Base-by-base conservation (phyloP, 2,888 invertebrate genomes). In the Syrista parreyssii region DNA sequence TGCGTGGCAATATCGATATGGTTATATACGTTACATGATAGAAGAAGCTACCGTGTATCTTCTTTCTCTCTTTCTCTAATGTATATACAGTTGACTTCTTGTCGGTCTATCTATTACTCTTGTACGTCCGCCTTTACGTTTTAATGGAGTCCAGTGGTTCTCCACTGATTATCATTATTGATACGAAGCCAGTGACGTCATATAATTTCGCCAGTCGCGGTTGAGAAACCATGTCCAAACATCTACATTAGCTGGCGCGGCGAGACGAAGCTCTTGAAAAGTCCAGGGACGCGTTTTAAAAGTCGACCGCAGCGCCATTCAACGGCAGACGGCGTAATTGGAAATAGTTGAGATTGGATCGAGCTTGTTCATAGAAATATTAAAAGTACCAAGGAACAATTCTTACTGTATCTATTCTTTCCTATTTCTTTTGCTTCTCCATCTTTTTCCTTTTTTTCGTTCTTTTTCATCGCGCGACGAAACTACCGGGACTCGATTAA, bases 131-230 rank as follows among this genome's bases (percentile, higher is more conserved):
- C 77, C 75, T 77, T 77, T 77, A 75, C 77, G 34, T 77, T 77
- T 75, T 77, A 77, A 77, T 77, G 77, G 77, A 74, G 68, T 55
- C 71, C 77, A 75, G 77, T 77, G 77, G 77, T 77, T 68, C 77
- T 77, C 77, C 32, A 15, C 71, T 31, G 71, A 32, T 71, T 31
- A 31, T 71, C 23, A 55, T 23, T 55, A 55, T 23, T 9, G 15
- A 23, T 23, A 55, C 9, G 9, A 1, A 55, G 23, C 9, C 23
- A 23, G 2, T 9, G 23, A 23, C 55, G 55, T 55, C 55, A 55
- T 23, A 23, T 71, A 12, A 31, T 33, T 71, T 32, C 71, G 71
- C 71, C 12, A 32, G 71, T 31, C 31, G 32, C 71, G 71, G 33
- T 23, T 71, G 71, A 71, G 71, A 71, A 71, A 31, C 71, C 31